Evolutionary conservation across 2,797 vertebrate species (phyloP), one percentile per base, ranked within the genome.

Genomic region (Coregonus suidteri): DNA sequence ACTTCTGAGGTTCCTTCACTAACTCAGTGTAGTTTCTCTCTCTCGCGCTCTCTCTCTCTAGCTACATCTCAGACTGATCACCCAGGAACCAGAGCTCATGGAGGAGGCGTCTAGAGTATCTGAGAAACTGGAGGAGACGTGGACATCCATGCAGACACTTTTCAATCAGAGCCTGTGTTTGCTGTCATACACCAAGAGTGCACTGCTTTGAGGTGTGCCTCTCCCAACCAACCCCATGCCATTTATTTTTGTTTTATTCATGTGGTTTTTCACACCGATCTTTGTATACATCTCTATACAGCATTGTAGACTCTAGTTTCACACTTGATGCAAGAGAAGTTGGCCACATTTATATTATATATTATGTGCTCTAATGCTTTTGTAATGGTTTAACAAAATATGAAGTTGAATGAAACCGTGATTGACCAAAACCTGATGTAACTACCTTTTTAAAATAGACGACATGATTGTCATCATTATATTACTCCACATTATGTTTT

Each of bases 91-190:
- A 2, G 52, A 76, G 3, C 92, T 96, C 52, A 77, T 96, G 85
- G 93, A 93, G 79, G 95, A 96, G 47, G 74, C 96, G 75, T 87
- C 88, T 56, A 84, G 75, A 20, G 88, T 99, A 67, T 94, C 93
- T 1, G 54, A 76, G 0, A 91, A 89, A 0, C 91, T 98, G 6
- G 95, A 98, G 75, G 91, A 93, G 25, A 94, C 92, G 0, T 99
- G 98, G 98, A 91, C 89, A 73, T 92, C 93, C 86, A 93, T 98
- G 77, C 95, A 73, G 25, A 89, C 87, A 7, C 95, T 96, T 0
- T 95, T 99, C 75, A 94, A 95, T 89, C 96, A 98, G 90, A 98
- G 94, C 69, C 90, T 98, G 31, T 99, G 98, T 91, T 86, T 99
- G 77, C 88, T 99, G 91, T 95, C 95, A 1, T 99, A 97, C 25